Conservation (phyloP, 2,888 invertebrate genomes). For the Julus scandinavius region DNA sequence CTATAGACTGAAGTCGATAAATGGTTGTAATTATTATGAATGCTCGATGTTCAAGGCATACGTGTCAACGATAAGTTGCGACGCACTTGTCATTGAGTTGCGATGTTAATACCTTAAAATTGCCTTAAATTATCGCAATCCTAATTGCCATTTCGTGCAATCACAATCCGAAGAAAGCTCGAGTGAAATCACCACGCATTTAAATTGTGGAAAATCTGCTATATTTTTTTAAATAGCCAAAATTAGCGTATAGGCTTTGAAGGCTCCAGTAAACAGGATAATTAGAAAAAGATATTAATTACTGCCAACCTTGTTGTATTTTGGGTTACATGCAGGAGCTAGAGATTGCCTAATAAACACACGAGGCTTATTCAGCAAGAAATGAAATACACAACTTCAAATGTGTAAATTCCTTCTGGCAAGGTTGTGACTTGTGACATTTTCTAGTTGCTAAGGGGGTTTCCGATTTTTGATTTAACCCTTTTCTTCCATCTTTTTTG, state of each 20-base stretch:
- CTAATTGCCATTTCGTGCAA: not conserved
- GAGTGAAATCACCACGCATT: too few relatives aligned
- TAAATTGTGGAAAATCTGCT: not conserved
- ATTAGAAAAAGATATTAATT: constrained; percentile 19
- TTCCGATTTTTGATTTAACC: not conserved
- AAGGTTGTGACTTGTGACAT: constrained; percentile 42
- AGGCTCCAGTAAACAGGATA: not conserved
- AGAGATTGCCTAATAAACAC: not conserved
- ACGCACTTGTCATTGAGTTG: not conserved
- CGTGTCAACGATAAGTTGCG: not conserved
- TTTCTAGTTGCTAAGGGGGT: constrained; percentile 11
- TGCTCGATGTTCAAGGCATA: not conserved
- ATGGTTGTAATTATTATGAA: not conserved
- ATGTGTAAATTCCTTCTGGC: not conserved
- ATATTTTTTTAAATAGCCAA: not conserved
- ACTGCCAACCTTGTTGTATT: not conserved
- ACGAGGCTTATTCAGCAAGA: not conserved
- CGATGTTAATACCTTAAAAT: not conserved
- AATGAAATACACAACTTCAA: not conserved
- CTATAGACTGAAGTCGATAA: not conserved
- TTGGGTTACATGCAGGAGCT: not conserved
- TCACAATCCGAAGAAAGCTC: not conserved
- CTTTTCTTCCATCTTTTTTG: not conserved
- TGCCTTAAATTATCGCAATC: constrained; percentile 2
- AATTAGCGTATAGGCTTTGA: not conserved